Base-by-base conservation (phyloP, 2,113 vertebrate species). In the Actenoides lindsayi region DNA sequence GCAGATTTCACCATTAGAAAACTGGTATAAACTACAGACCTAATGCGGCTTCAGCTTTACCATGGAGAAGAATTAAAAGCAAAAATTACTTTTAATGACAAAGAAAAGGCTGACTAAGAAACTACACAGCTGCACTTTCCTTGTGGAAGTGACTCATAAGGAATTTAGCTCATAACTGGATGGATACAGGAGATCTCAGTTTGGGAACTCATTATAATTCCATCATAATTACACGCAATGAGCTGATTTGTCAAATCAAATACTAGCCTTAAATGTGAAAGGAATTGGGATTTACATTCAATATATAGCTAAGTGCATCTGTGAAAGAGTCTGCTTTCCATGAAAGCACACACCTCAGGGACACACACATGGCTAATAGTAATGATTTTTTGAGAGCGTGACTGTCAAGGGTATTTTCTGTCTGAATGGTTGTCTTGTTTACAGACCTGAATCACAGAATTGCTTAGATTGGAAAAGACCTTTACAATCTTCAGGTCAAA, bases 81-180 rank as follows among this genome's bases (percentile, higher is more conserved):
- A 74, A 79, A 91, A 95, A 24, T 19, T 50, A 41, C 28, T 91
- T 93, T 86, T 15, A 93, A 10, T 80, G 53, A 93, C 41, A 89
- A 95, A 94, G 84, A 80, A 94, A 89, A 87, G 28, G 67, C 75
- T 93, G 88, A 95, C 31, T 82, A 81, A 93, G 84, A 90, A 88
- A 60, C 23, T 56, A 28, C 30, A 93, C 71, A 91, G 75, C 71
- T 86, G 76, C 35, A 80, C 16, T 83, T 85, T 50, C 85, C 67
- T 77, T 63, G 11, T 86, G 85, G 85, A 95, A 93, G 73, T 77
- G 64, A 94, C 71, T 93, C 90, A 91, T 4, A 51, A 10, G 6
- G 59, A 93, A 39, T 83, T 95, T 39, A 93, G 74, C 48, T 94
- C 77, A 25, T 69, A 90, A 85, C 31, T 80, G 78, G 17, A 14